phyloP scores from a whole-genome alignment of 2,113 vertebrate species.

The Corythaeola cristata region DNA sequence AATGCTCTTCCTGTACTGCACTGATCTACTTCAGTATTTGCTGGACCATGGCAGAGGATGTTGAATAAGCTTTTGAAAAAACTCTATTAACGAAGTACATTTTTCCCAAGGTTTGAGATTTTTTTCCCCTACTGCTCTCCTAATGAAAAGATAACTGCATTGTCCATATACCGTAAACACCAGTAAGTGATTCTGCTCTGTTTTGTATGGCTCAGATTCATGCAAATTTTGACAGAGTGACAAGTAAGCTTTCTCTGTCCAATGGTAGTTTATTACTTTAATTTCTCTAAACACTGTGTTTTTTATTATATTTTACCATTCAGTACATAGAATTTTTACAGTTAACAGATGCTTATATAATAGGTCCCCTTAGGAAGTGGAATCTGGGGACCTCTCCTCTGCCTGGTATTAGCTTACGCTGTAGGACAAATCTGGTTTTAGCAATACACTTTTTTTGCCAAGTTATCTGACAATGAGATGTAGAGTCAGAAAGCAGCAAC shows the following conservation, averaged over 20 bases:
- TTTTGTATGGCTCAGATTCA: slow-evolving; percentile 2
- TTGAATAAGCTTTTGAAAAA: neutral
- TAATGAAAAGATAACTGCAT: slow-evolving; percentile 1
- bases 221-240: slow-evolving; percentile 12
- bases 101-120: neutral
- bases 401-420: slow-evolving; percentile 44
- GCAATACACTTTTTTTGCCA: neutral
- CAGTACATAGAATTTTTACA: slow-evolving; percentile 53
- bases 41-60: neutral
- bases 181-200: neutral
- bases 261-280: slow-evolving; percentile 66
- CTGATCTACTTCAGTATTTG: neutral
- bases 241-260: slow-evolving; percentile 38
- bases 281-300: slow-evolving; percentile 59
- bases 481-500: neutral
- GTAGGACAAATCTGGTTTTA: neutral
- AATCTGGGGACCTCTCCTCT: neutral
- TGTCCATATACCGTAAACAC: neutral
- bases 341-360: slow-evolving; percentile 71
- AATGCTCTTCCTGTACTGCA: neutral
- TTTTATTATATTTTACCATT: slow-evolving; percentile 64
- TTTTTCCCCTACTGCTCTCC: neutral
- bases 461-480: neutral
- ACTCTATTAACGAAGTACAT: neutral
- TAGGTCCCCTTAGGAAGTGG: slow-evolving; percentile 28